A percentile compares a stretch with the other conserved stretches of the same genome.
Conservation (phyloP, 92 coral and sea anemone species). For the Bergia puertoricense region DNA sequence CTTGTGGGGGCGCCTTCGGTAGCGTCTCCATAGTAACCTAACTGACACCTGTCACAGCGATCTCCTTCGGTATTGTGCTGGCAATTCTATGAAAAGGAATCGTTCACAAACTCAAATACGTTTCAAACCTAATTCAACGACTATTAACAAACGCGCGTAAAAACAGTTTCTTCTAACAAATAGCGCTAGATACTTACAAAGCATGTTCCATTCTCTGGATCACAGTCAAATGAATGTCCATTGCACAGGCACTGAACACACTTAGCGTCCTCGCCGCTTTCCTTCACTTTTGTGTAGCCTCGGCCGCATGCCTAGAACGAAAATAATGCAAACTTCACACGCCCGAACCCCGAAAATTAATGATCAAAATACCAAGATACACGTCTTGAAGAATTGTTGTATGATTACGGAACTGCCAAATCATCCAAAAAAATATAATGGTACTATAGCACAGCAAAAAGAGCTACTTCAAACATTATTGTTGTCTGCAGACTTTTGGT, state of each 20-base stretch:
- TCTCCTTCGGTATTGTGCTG: constrained; percentile 82
- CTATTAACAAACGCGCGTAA: not conserved
- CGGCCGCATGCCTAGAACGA: constrained; percentile 64
- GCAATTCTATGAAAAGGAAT: constrained; percentile 68
- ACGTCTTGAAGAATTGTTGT: no score
- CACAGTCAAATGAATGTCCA: constrained; percentile 77
- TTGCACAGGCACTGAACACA: constrained; percentile 81
- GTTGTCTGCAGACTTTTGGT: no score
- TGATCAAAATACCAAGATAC: no score
- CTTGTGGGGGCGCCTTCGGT: constrained; percentile 72
- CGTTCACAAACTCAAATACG: not conserved
- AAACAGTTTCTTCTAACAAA: not conserved
- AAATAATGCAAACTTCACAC: not conserved
- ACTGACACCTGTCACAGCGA: constrained; percentile 73
- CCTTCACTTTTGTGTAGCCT: constrained; percentile 63
- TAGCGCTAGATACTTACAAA: constrained; percentile 58
- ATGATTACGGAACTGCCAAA: no score
- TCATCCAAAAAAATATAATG: no score
- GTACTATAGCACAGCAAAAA: no score
- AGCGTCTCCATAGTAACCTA: constrained; percentile 97
- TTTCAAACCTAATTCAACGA: no score
- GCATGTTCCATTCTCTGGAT: constrained; percentile 76
- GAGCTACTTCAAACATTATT: no score
- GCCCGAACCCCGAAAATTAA: not conserved
- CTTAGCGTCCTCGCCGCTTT: constrained; percentile 39